These are phyloP conservation scores for Vanessa cardui DNA, from an alignment of 2,888 invertebrate species.

Conservation along the genomic window DNA sequence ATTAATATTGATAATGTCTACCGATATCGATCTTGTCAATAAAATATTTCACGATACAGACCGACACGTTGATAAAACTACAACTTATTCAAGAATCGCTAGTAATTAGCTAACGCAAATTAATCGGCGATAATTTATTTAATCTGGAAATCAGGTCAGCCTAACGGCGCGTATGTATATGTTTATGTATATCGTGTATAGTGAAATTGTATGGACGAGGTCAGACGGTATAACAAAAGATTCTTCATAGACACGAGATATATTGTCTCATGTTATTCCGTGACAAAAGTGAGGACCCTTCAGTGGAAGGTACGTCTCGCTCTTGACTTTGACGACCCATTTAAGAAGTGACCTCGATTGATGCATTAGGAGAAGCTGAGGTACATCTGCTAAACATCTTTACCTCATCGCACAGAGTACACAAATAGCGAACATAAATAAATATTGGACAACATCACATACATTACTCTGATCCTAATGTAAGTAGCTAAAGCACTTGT, in stretches of 20 bases:
- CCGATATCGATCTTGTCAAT: too few species aligned
- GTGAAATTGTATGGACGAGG: constrained; percentile 24
- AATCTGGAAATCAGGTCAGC: constrained; percentile 20
- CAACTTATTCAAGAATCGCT: too few species aligned
- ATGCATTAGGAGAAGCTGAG: neutral
- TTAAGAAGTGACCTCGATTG: neutral
- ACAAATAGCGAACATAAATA: too few species aligned
- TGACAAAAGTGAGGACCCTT: constrained; percentile 24
- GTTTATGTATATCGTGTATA: constrained; percentile 3
- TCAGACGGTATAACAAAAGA: constrained; percentile 26
- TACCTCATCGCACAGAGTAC: neutral
- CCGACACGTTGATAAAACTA: too few species aligned
- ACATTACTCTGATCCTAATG: too few species aligned
- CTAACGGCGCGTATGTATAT: constrained; percentile 9
- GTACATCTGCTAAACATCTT: neutral
- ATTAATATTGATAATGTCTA: too few species aligned
- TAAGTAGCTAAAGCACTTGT: too few species aligned
- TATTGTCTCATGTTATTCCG: constrained; percentile 20
- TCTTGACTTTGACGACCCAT: constrained; percentile 7
- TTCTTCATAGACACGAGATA: constrained; percentile 26
- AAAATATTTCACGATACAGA: too few species aligned
- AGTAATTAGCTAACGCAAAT: neutral
- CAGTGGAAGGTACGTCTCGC: constrained; percentile 15
- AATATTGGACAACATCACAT: too few species aligned
- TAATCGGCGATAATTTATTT: neutral